phyloP scores from a whole-genome alignment of 2,113 vertebrate species.

The Platycercus adscitus region DNA sequence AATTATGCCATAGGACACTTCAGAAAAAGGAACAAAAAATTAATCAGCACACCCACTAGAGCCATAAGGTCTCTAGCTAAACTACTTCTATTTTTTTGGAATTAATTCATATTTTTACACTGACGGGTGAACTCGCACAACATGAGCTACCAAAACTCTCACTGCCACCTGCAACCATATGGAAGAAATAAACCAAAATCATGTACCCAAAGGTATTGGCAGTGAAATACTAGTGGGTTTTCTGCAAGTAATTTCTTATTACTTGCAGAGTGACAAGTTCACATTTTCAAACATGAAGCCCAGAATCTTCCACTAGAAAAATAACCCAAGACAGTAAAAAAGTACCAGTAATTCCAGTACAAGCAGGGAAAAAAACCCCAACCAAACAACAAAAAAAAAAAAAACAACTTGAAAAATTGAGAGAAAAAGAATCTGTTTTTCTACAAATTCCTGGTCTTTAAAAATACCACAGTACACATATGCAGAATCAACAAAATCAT shows the following conservation, averaged over 20 bases:
- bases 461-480: neutral
- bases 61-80: neutral
- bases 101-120: neutral
- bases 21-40: neutral
- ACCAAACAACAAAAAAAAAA: neutral
- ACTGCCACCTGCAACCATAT: neutral
- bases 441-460: neutral
- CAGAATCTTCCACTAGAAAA: neutral
- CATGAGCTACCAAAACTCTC: neutral
- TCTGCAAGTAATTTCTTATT: neutral
- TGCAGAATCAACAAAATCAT: neutral
- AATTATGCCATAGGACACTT: neutral
- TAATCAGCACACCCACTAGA: neutral
- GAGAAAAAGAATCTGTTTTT: neutral
- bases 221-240: neutral
- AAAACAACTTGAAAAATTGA: neutral
- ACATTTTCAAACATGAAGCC: neutral
- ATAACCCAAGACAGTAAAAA: neutral
- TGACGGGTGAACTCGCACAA: neutral
- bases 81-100: neutral
- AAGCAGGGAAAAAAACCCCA: neutral
- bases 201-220: neutral
- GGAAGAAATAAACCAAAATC: neutral
- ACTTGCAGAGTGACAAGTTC: neutral
- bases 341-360: neutral